Evolutionary conservation across 2,797 vertebrate species (phyloP).

Genomic region (Avahi laniger): DNA sequence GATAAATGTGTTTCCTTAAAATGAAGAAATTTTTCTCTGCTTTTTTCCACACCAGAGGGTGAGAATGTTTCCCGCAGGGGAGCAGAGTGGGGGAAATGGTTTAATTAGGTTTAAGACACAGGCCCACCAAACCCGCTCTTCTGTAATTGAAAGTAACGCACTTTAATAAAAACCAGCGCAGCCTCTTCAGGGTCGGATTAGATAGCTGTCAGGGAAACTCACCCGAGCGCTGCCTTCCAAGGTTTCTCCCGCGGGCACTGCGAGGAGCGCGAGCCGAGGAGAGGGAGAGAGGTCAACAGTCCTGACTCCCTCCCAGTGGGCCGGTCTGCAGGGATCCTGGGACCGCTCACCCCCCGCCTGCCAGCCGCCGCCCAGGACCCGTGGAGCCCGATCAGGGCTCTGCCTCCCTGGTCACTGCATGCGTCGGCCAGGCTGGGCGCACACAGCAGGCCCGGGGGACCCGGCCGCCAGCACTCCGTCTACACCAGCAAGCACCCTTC

Average conservation of each 20-base stretch:
- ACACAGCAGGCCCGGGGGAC: background rate
- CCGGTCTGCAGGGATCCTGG: background rate
- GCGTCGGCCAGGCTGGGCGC: background rate
- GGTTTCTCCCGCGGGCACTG: slow-evolving; percentile 34
- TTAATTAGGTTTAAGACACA: slow-evolving; percentile 21
- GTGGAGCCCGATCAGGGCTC: background rate
- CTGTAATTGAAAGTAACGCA: slow-evolving; percentile 72
- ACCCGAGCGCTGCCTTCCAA: slow-evolving; percentile 51
- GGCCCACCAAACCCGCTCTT: background rate
- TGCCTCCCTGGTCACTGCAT: background rate
- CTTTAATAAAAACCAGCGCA: slow-evolving; percentile 70
- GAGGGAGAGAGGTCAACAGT: slow-evolving; percentile 47
- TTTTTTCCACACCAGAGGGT: background rate
- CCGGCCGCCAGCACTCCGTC: background rate
- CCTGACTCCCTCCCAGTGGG: background rate
- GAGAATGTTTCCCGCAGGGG: slow-evolving; percentile 54
- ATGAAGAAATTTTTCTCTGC: slow-evolving; percentile 53
- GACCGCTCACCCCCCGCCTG: accelerated
- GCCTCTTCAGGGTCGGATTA: slow-evolving; percentile 49
- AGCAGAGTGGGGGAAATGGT: background rate
- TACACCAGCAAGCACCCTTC: background rate
- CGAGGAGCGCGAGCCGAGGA: background rate
- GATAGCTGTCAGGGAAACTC: slow-evolving; percentile 48
- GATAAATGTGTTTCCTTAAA: slow-evolving; percentile 44
- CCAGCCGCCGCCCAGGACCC: background rate